Evolutionary conservation across 2,888 invertebrate genomes (phyloP), one percentile per base, ranked within the genome.

Genomic region (Crocallis elinguaria): DNA sequence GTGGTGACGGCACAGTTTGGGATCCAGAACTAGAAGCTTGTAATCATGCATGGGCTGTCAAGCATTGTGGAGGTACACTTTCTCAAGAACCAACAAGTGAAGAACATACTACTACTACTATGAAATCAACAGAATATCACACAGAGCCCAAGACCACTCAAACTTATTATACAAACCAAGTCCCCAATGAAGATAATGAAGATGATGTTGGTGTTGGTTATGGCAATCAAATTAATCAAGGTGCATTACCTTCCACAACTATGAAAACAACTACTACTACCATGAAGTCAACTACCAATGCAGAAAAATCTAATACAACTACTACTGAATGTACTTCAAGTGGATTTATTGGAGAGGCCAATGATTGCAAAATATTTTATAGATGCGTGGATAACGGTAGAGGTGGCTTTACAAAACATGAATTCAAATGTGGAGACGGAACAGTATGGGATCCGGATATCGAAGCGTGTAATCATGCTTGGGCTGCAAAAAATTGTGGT

Each of bases 371-470:
- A 29, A 93, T 93, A 69, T 95, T 95, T 75, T 94, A 94, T 70
- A 91, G 95, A n/a, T 95, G 95, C 71, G 94, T 94, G 0, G 81
- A 92, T 53, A 93, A 93, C 65, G 93, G 93, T n/a, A 92, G 89
- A 46, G 93, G 93, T 11, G 90, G 92, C 8, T 94, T 84, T 56
- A 92, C 81, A 7, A 92, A 88, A 73, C 93, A 93, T 69, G 93
- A 94, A 42, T 95, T 95, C 69, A 85, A 86, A 25, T 95, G 95
- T 70, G 94, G 93, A 1, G 92, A 94, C 53, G 95, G 94, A 23
- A 94, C 94, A 2, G 92, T 92, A 14, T 94, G 94, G 93, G 94
- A 94, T 79, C 74, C 88, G 21, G 78, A 80, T 45, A 79, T 92
- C 38, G 86, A 89, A 66, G 91, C 91, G 0, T 94, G 94, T 69